Evolutionary conservation across 2,888 invertebrate genomes (phyloP).

Genomic region (Abscondita cerata): DNA sequence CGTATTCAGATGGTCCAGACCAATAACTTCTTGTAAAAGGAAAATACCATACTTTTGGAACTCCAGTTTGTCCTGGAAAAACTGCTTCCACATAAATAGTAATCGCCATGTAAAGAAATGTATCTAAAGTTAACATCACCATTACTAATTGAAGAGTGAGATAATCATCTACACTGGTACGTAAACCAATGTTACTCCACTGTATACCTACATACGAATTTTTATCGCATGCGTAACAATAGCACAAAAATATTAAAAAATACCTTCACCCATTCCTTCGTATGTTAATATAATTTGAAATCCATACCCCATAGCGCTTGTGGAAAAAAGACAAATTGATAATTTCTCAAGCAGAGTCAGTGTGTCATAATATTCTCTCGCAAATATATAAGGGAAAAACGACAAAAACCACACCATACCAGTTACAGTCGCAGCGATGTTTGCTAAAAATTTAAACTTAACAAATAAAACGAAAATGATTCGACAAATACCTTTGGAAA

Average conservation of each 20-base stretch:
- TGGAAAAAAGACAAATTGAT: conserved; percentile 71
- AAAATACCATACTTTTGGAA: conserved; percentile 32
- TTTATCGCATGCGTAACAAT: background rate
- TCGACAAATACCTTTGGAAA: conserved; percentile 68
- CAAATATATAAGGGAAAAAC: conserved; percentile 58
- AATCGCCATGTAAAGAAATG: conserved; percentile 73
- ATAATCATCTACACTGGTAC: conserved; percentile 71
- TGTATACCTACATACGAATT: conserved; percentile 60
- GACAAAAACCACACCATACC: conserved; percentile 25
- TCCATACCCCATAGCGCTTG: conserved; percentile 83
- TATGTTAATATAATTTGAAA: conserved; percentile 75
- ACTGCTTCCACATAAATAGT: conserved; percentile 88
- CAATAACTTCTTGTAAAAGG: conserved; percentile 21
- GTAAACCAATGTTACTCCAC: conserved; percentile 68
- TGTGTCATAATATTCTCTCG: conserved; percentile 68
- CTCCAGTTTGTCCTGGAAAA: conserved; percentile 69
- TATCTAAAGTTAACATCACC: conserved; percentile 74
- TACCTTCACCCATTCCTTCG: conserved; percentile 74
- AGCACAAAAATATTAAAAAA: background rate
- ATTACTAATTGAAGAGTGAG: conserved; percentile 74
- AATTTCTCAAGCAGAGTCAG: conserved; percentile 68
- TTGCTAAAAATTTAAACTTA: conserved; percentile 18
- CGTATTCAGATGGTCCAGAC: conserved; percentile 16
- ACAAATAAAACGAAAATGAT: background rate
- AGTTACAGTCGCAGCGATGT: conserved; percentile 23